phyloP scores from a whole-genome alignment of 64 coral and sea anemone species.

The Pocillopora verrucosa region DNA sequence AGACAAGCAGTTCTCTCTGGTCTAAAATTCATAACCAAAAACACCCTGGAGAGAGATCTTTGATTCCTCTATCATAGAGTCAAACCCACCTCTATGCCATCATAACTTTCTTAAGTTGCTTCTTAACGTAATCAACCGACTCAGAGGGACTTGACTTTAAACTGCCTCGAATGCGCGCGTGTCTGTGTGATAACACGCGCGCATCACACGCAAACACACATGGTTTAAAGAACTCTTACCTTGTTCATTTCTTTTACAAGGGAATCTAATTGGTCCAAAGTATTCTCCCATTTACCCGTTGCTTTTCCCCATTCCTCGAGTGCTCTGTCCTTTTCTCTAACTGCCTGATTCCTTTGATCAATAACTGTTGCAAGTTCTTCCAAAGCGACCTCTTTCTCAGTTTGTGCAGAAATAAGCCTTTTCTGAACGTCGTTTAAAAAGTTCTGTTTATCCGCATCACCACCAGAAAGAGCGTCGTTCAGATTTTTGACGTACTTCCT shows the following conservation, averaged over 20 bases:
- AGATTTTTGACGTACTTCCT: conserved; percentile 81
- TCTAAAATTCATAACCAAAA: no score
- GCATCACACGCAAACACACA: background rate
- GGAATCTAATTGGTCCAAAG: conserved; percentile 91
- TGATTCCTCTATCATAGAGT: no score
- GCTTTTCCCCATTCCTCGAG: conserved; percentile 99
- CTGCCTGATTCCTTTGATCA: conserved; percentile 75
- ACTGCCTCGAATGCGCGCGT: background rate
- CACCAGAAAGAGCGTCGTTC: conserved; percentile 61
- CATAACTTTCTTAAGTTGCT: no score
- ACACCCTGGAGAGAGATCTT: no score
- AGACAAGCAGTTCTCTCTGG: no score
- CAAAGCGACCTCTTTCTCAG: conserved; percentile 85
- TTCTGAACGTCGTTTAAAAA: conserved; percentile 86
- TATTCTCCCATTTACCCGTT: conserved; percentile 93
- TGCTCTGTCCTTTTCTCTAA: conserved; percentile 77
- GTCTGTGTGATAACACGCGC: background rate
- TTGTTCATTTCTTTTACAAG: conserved; percentile 89
- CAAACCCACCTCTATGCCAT: no score
- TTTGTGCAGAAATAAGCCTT: conserved; percentile 75
- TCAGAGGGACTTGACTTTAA: conserved; percentile 3
- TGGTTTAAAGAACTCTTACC: conserved; percentile 31
- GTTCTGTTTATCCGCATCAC: conserved; percentile 61
- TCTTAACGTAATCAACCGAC: no score
- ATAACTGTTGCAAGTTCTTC: conserved; percentile 91